A percentile compares a stretch with the other conserved stretches of the same genome.
Conservation (phyloP, 2,113 vertebrate species). For the Lethenteron reissneri region DNA sequence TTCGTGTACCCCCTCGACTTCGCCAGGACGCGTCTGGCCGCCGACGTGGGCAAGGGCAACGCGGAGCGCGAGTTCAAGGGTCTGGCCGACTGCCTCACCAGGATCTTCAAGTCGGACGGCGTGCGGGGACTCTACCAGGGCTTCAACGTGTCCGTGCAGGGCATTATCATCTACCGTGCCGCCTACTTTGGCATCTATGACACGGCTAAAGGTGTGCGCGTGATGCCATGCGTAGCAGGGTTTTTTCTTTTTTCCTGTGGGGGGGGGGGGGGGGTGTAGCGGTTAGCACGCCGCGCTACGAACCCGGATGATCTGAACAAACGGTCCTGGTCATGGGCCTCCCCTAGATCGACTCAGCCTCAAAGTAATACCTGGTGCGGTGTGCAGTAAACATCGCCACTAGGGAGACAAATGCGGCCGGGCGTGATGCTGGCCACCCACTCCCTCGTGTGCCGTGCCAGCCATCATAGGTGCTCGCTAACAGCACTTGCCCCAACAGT, state of each 20-base stretch:
- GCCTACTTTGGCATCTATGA: constrained; percentile 95
- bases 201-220: constrained; percentile 66
- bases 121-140: constrained; percentile 67
- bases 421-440: too few relatives aligned
- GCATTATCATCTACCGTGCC: constrained; percentile 97
- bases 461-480: too few relatives aligned
- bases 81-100: constrained; percentile 58
- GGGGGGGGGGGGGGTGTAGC: background rate
- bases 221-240: background rate
- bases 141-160: constrained; percentile 90
- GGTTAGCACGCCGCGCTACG: background rate
- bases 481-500: too few relatives aligned
- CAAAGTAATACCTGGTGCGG: too few relatives aligned
- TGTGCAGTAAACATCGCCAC: too few relatives aligned
- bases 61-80: constrained; percentile 64
- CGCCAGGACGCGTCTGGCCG: constrained; percentile 79
- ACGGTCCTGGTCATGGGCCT: too few relatives aligned
- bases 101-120: constrained; percentile 77
- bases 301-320: too few relatives aligned
- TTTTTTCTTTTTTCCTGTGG: background rate
- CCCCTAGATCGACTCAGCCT: too few relatives aligned
- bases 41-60: constrained; percentile 65
- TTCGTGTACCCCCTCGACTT: constrained; percentile 98
- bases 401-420: too few relatives aligned
- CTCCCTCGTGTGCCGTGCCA: too few relatives aligned